Percentiles rank a stretch among this genome's conserved stretches.
These are phyloP conservation scores for Odontamblyopus lacepedii DNA, from an alignment of 2,797 vertebrate genomes.

Conservation along the genomic window DNA sequence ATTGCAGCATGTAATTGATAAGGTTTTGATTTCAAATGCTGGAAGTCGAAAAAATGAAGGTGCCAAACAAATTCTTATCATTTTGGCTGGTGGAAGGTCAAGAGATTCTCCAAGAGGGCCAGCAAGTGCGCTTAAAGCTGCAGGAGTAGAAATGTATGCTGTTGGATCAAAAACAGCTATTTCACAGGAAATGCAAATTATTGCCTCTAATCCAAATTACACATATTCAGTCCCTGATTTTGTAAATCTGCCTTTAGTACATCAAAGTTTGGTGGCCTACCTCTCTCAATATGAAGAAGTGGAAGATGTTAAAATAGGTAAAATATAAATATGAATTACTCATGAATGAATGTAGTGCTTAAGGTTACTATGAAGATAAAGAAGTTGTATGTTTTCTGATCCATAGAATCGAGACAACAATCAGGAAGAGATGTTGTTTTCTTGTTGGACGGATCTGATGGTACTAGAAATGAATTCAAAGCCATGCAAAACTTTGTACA, in stretches of 20 bases:
- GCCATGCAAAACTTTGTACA: slow-evolving; percentile 80
- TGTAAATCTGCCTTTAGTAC: slow-evolving; percentile 58
- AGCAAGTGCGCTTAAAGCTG: slow-evolving; percentile 63
- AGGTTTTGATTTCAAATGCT: slow-evolving; percentile 61
- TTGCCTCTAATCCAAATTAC: slow-evolving; percentile 62
- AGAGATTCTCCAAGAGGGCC: slow-evolving; percentile 74
- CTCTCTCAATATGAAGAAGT: slow-evolving; percentile 44
- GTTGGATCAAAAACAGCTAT: slow-evolving; percentile 70
- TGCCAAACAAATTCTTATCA: slow-evolving; percentile 69
- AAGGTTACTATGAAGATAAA: neutral
- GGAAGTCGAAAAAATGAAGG: slow-evolving; percentile 56
- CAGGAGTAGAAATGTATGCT: slow-evolving; percentile 66
- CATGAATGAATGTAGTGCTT: neutral
- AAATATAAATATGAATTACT: slow-evolving; percentile 18
- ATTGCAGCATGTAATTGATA: slow-evolving; percentile 72
- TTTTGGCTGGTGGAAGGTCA: slow-evolving; percentile 72
- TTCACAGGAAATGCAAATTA: slow-evolving; percentile 63
- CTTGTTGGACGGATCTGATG: slow-evolving; percentile 7
- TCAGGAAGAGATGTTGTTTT: slow-evolving; percentile 6
- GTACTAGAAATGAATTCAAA: slow-evolving; percentile 66
- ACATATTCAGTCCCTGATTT: slow-evolving; percentile 66
- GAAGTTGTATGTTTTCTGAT: neutral
- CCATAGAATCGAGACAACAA: slow-evolving; percentile 25
- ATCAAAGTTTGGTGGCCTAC: slow-evolving; percentile 52
- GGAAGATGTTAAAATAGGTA: slow-evolving; percentile 53